Evolutionary conservation across 2,113 vertebrate species (phyloP).

Genomic region (Archocentrus centrarchus): DNA sequence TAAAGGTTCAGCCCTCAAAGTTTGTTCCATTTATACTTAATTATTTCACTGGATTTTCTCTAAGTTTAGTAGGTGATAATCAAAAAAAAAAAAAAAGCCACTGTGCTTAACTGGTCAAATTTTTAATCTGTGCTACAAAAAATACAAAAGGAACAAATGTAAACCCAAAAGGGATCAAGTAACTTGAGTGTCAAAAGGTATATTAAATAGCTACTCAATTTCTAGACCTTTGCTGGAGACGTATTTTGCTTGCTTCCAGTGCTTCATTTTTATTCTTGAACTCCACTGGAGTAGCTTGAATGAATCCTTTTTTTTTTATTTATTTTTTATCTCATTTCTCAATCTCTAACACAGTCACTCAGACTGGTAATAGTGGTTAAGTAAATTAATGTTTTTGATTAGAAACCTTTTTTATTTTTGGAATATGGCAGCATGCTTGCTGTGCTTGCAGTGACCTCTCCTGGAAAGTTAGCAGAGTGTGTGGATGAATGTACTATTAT

Average conservation of each 20-base stretch:
- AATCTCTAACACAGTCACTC: no score
- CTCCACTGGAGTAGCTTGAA: not conserved
- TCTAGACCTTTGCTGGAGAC: not conserved
- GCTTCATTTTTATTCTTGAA: not conserved
- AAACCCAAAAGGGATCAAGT: not conserved
- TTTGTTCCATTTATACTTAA: not conserved
- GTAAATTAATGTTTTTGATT: no score
- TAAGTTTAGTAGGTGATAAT: not conserved
- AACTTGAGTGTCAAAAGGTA: not conserved
- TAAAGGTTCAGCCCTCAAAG: not conserved
- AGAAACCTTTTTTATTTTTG: no score
- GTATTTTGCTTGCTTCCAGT: not conserved
- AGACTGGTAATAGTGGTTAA: no score
- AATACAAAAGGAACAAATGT: not conserved
- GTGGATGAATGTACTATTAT: no score
- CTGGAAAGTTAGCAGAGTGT: no score
- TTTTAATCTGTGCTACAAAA: not conserved
- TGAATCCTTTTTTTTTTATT: not conserved
- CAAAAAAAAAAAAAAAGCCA: not conserved
- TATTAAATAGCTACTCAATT: not conserved
- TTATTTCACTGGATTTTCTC: not conserved
- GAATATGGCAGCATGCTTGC: no score
- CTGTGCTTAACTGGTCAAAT: not conserved
- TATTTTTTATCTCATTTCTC: not conserved
- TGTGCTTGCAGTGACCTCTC: no score